Evolutionary conservation across 2,797 vertebrate species (phyloP), one percentile per base, ranked within the genome.

Genomic region (Gobionotothen gibberifrons): DNA sequence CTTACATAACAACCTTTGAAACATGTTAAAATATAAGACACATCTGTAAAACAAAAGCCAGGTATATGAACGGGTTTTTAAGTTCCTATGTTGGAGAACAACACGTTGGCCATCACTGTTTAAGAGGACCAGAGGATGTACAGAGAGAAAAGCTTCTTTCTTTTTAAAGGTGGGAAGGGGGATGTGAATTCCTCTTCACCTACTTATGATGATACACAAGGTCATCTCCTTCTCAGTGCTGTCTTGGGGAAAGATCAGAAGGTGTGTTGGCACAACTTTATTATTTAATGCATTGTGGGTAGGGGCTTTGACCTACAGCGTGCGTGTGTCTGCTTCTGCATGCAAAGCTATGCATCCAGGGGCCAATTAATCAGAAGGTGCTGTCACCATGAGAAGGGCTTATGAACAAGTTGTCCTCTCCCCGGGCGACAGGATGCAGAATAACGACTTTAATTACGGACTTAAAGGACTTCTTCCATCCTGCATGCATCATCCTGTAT

Each of bases 341-440:
- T 74, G 42, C 56, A 87, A 88, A 72, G 65, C 76, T 63, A 21
- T 76, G 74, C 69, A 78, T 74, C 82, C 80, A 72, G 81, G 75
- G 81, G 56, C 82, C 79, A 88, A 85, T 88, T 90, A 89, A 89
- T 92, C 83, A 89, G 69, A 48, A 2, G 4, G 49, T 42, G 26
- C 58, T 87, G 84, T 84, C 78, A 85, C 65, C 43, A 40, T 46
- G 39, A 90, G 76, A 84, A 74, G 55, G 61, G 66, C 74, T 86
- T 67, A 68, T 72, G 71, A 72, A 79, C 57, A 62, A 56, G 69
- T 71, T 81, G 66, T 63, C 64, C 54, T 80, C 68, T 84, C 69
- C 59, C 48, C 68, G 51, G 77, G 76, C 81, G 74, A 85, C 72
- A 49, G 53, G 69, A 80, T 57, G 55, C 49, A 74, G 58, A 69